Base-by-base conservation (phyloP, 2,797 vertebrate genomes). In the Hyperoplus lanceolatus region DNA sequence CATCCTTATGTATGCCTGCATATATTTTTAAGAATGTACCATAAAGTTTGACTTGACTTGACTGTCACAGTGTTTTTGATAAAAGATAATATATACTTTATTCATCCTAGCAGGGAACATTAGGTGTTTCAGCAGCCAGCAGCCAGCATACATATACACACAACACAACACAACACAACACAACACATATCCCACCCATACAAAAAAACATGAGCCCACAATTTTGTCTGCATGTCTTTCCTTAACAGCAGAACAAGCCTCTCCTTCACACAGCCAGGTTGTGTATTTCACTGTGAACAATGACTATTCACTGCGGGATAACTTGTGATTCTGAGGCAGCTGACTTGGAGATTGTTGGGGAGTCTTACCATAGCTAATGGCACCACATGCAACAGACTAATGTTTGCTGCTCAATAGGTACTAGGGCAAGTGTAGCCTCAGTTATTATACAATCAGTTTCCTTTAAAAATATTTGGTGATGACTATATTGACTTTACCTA, bases 301-400 rank as follows among this genome's bases (percentile, higher is more conserved):
- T 56, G 71, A 14, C 67, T 5, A 45, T n/a, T 83, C 77, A 68
- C 57, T n/a, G 38, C 48, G n/a, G 14, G 38, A 48, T 8, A 81
- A 69, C 84, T 76, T 82, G 89, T 88, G 88, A 91, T 81, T 77
- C 36, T 39, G 75, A 13, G 58, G 73, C 88, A 82, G 90, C 86
- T 92, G 90, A 92, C 86, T 58, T 2, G 1, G 48, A 50, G 79
- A 85, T 89, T 89, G 85, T 29, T 2, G 75, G 60, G 39, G 61
- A 62, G 29, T 68, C 54, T 59, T 21, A 48, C 14, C 55, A 58
- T 16, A 13, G 66, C 29, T 29, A 29, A 53, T 53, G 58, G 41
- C 66, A 21, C 60, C 15, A 0, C 54, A n/a, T 41, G 59, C 56
- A 61, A 45, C 42, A 49, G 41, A 29, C 29, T 29, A 29, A 29